Conservation (phyloP, 2,888 invertebrate species). For the Electrophaes corylata region DNA sequence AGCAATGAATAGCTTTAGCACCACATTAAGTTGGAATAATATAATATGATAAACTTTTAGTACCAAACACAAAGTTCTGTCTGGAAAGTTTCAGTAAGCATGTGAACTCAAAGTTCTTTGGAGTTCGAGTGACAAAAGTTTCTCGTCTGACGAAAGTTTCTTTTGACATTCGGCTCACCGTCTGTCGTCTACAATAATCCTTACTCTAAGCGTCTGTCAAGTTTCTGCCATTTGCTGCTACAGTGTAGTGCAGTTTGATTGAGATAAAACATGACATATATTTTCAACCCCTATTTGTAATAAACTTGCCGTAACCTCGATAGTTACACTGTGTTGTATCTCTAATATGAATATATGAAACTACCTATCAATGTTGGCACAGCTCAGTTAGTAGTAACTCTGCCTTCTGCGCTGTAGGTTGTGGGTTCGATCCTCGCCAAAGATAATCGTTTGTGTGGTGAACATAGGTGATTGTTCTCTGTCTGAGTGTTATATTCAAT, state of each 20-base stretch:
- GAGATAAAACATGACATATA: not conserved
- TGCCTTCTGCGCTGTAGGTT: too few species aligned
- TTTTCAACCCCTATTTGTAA: too few species aligned
- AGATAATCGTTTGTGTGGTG: too few species aligned
- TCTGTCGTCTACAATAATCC: not conserved
- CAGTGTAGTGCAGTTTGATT: not conserved
- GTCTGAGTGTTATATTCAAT: too few species aligned
- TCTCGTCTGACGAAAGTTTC: not conserved
- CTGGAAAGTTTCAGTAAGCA: not conserved
- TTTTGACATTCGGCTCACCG: not conserved
- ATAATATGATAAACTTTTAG: too few species aligned
- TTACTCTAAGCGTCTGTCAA: not conserved
- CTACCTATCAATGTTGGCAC: too few species aligned
- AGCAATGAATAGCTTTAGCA: not conserved
- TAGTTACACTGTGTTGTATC: too few species aligned
- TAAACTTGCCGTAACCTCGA: too few species aligned
- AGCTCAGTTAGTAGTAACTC: too few species aligned
- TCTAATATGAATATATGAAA: too few species aligned
- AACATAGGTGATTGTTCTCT: too few species aligned
- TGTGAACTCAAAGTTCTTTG: not conserved
- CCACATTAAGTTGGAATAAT: not conserved
- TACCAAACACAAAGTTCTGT: not conserved
- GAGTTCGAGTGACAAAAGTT: not conserved
- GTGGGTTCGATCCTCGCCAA: too few species aligned
- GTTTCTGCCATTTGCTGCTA: not conserved